A percentile compares a stretch with the other conserved stretches of the same genome.
Evolutionary conservation across 2,113 vertebrate species (phyloP).

Genomic region (Pagrus major): DNA sequence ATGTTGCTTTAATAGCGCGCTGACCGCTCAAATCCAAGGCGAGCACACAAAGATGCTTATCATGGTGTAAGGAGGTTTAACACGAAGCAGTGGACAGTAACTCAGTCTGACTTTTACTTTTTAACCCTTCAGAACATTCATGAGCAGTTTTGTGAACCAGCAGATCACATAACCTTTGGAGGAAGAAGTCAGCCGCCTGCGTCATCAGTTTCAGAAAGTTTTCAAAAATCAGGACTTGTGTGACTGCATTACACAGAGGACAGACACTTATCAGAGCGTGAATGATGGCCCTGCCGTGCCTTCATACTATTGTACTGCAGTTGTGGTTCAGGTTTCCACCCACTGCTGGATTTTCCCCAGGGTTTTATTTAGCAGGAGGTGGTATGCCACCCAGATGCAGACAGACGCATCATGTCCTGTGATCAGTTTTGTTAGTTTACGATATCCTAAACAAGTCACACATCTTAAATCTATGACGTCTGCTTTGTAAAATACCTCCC

Average conservation of each 20-base stretch:
- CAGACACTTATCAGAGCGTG: neutral
- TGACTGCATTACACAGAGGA: neutral
- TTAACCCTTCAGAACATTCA: conserved; percentile 15
- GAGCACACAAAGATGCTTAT: neutral
- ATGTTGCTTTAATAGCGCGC: neutral
- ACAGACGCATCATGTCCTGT: neutral
- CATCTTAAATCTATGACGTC: neutral
- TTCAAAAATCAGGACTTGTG: neutral
- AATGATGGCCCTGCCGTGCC: conserved; percentile 11
- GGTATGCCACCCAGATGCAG: conserved; percentile 28
- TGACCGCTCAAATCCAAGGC: neutral
- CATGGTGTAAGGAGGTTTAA: neutral
- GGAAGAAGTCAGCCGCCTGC: neutral
- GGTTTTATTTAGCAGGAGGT: conserved; percentile 1
- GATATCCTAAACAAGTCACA: neutral
- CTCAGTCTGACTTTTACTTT: conserved; percentile 12
- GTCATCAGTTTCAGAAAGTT: conserved; percentile 9
- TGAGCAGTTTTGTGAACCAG: conserved; percentile 14
- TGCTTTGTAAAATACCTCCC: neutral
- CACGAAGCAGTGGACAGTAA: neutral
- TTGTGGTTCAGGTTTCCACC: conserved; percentile 40
- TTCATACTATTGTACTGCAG: conserved; percentile 23
- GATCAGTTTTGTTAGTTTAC: conserved; percentile 14
- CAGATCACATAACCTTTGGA: neutral
- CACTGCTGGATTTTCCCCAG: conserved; percentile 17